These are phyloP conservation scores for Xiphophorus hellerii DNA, from an alignment of 2,113 vertebrate genomes.

Conservation along the genomic window DNA sequence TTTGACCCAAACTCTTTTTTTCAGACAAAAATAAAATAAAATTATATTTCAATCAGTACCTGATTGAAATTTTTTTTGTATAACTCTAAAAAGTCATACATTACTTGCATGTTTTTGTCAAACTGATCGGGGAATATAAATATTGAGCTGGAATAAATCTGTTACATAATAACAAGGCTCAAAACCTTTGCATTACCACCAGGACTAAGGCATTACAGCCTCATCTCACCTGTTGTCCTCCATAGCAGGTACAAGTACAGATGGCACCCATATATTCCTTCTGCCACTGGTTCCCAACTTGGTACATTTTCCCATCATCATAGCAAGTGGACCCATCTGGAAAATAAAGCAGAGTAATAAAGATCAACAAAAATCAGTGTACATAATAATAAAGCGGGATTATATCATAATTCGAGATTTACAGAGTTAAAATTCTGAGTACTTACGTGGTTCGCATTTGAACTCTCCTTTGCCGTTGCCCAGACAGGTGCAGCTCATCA, in stretches of 20 bases:
- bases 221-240: slow-evolving; percentile 90
- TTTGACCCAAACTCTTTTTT: background rate
- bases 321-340: slow-evolving; percentile 95
- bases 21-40: background rate
- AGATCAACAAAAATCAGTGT: background rate
- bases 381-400: background rate
- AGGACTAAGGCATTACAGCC: background rate
- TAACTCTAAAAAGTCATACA: too few species aligned
- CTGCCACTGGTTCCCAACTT: slow-evolving; percentile 97
- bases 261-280: slow-evolving; percentile 97
- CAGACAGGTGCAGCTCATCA: slow-evolving; percentile 97
- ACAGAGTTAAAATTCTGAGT: background rate
- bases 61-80: too few species aligned
- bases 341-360: slow-evolving; percentile 5
- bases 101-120: background rate
- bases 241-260: slow-evolving; percentile 95
- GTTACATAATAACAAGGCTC: background rate
- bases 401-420: background rate
- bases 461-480: slow-evolving; percentile 98
- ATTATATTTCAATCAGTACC: too few species aligned
- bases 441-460: slow-evolving; percentile 96
- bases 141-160: background rate
- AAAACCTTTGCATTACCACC: background rate
- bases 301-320: slow-evolving; percentile 94
- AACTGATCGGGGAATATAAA: background rate